phyloP scores from a whole-genome alignment of 2,888 invertebrate genomes.

The Patella ulyssiponensis region DNA sequence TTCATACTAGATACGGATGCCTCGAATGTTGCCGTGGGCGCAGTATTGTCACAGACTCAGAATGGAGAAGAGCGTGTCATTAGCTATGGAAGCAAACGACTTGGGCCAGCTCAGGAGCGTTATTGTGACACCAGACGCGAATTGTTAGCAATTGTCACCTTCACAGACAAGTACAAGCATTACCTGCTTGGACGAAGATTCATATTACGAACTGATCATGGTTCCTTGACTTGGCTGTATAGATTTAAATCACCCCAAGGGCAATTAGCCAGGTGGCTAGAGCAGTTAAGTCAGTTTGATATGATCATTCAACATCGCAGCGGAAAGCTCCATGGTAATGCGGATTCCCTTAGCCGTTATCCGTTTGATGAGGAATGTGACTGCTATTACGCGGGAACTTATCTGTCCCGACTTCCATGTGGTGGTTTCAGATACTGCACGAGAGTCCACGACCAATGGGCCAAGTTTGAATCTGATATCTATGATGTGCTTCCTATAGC shows the following conservation, averaged over 20 bases:
- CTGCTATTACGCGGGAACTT: background rate
- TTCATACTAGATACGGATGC: constrained; percentile 24
- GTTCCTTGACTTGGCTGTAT: too few relatives aligned
- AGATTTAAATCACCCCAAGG: constrained; percentile 24
- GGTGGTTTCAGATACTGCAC: background rate
- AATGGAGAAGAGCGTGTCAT: constrained; percentile 18
- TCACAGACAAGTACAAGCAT: constrained; percentile 19
- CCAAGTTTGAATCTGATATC: background rate
- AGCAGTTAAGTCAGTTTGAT: constrained; percentile 21
- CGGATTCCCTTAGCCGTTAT: constrained; percentile 20
- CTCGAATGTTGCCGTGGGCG: constrained; percentile 12
- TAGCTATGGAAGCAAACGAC: constrained; percentile 15
- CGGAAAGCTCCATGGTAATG: constrained; percentile 26
- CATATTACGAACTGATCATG: too few relatives aligned
- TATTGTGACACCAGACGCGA: constrained; percentile 27
- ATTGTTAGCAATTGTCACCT: constrained; percentile 22
- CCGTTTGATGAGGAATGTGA: background rate
- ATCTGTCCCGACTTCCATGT: background rate
- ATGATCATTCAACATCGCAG: constrained; percentile 24
- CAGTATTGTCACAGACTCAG: constrained; percentile 21
- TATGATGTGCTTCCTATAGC: constrained; percentile 14
- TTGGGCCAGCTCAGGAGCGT: constrained; percentile 14
- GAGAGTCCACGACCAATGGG: background rate
- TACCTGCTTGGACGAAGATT: constrained; percentile 19
- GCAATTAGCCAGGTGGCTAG: constrained; percentile 21